Percentiles rank a stretch among this genome's conserved stretches.
These are phyloP conservation scores for Menidia menidia DNA, from an alignment of 2,797 vertebrate species.

Conservation along the genomic window DNA sequence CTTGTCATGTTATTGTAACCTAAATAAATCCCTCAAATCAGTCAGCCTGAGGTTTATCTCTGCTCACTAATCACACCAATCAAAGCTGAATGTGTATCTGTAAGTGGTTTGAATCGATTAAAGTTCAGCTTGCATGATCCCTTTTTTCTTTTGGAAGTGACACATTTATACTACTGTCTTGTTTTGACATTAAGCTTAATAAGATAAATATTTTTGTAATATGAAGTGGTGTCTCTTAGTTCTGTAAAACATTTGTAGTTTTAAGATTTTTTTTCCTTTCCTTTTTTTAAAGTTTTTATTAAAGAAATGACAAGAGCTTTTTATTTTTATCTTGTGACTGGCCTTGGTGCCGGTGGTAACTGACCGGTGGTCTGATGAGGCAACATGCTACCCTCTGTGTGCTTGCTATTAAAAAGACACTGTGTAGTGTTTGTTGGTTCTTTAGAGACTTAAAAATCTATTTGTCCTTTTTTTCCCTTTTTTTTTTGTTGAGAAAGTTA, in stretches of 20 bases:
- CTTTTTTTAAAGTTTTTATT: slow-evolving; percentile 18
- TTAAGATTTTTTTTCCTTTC: slow-evolving; percentile 44
- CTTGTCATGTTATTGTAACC: slow-evolving; percentile 29
- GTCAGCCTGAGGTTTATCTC: slow-evolving; percentile 28
- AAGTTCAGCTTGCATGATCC: slow-evolving; percentile 56
- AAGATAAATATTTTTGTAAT: slow-evolving; percentile 79
- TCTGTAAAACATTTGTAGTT: slow-evolving; percentile 58
- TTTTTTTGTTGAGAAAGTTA: slow-evolving; percentile 33
- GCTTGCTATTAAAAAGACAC: slow-evolving; percentile 40
- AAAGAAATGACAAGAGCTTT: slow-evolving; percentile 42
- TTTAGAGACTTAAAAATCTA: slow-evolving; percentile 14
- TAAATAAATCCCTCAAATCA: slow-evolving; percentile 40
- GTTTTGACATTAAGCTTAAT: slow-evolving; percentile 50
- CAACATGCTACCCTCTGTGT: neutral
- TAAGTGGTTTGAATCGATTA: slow-evolving; percentile 30
- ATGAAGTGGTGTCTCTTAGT: slow-evolving; percentile 61
- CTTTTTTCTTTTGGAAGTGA: slow-evolving; percentile 29
- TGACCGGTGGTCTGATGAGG: neutral
- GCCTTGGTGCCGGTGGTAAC: slow-evolving; percentile 25
- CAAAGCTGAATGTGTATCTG: slow-evolving; percentile 8
- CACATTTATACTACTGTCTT: slow-evolving; percentile 42
- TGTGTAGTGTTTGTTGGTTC: slow-evolving; percentile 68
- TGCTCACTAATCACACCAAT: slow-evolving; percentile 12
- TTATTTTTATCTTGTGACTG: slow-evolving; percentile 1
- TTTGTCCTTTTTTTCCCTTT: neutral